phyloP scores from a whole-genome alignment of 2,113 vertebrate species.

The Poicephalus gulielmi region DNA sequence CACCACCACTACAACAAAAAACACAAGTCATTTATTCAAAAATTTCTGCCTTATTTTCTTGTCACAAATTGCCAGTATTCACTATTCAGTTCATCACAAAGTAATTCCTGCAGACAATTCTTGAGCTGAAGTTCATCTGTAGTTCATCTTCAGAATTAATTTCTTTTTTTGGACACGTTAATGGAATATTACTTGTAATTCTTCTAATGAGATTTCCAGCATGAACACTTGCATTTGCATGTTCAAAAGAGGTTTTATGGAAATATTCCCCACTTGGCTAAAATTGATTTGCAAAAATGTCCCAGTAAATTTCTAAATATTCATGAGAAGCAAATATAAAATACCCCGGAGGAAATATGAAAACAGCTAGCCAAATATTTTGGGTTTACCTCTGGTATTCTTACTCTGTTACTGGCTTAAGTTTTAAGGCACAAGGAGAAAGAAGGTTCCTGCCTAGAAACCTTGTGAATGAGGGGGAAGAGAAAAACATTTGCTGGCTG shows the following conservation, averaged over 20 bases:
- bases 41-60: constrained; percentile 15
- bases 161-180: constrained; percentile 39
- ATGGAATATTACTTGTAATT: constrained; percentile 22
- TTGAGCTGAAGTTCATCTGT: constrained; percentile 38
- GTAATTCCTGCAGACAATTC: constrained; percentile 39
- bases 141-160: constrained; percentile 52
- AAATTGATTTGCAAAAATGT: neutral
- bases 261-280: neutral
- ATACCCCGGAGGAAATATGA: neutral
- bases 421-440: neutral
- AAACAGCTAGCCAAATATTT: neutral
- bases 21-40: neutral
- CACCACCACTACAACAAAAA: neutral
- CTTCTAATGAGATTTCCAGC: constrained; percentile 35
- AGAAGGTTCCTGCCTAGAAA: neutral
- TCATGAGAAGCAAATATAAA: neutral
- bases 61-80: neutral
- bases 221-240: neutral
- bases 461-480: neutral
- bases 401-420: neutral
- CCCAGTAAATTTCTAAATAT: neutral
- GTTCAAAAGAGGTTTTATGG: neutral
- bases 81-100: neutral
- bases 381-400: neutral
- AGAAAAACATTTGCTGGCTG: neutral